These are phyloP conservation scores for Hylyphantes graminicola DNA, from an alignment of 1,140 invertebrate genomes.

Conservation along the genomic window DNA sequence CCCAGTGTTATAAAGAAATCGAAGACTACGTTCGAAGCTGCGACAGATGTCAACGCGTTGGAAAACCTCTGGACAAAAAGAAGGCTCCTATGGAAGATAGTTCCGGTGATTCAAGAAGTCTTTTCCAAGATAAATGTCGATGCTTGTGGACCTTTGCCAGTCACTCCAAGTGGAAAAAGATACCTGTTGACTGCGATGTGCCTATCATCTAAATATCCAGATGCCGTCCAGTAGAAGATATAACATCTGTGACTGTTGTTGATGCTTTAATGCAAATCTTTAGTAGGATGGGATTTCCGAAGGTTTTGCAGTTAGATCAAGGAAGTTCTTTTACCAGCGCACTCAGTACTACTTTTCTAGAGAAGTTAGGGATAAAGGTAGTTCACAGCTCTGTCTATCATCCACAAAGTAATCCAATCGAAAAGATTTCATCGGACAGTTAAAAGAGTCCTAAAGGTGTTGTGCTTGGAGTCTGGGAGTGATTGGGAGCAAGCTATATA, in stretches of 20 bases:
- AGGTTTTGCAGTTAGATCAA: neutral
- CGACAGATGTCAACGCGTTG: slow-evolving; percentile 8
- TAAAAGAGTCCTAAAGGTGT: slow-evolving; percentile 4
- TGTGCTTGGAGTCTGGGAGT: neutral
- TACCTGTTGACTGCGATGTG: slow-evolving; percentile 32
- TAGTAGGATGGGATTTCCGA: slow-evolving; percentile 8
- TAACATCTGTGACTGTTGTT: neutral
- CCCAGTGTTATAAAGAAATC: slow-evolving; percentile 16
- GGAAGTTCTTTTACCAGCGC: neutral
- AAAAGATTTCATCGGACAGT: neutral
- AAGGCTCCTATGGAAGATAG: slow-evolving; percentile 16
- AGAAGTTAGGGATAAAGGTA: slow-evolving; percentile 16
- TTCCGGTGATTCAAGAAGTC: slow-evolving; percentile 17
- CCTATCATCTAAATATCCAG: slow-evolving; percentile 18
- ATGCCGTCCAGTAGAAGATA: neutral
- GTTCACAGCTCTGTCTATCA: neutral
- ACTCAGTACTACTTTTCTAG: neutral
- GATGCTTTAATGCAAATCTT: slow-evolving; percentile 2
- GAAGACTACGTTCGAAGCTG: slow-evolving; percentile 22
- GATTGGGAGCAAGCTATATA: neutral
- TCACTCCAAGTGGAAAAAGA: neutral
- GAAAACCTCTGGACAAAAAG: slow-evolving; percentile 1
- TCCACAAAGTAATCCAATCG: too few relatives aligned
- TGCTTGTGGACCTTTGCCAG: slow-evolving; percentile 8
- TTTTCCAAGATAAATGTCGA: slow-evolving; percentile 34